Evolutionary conservation across 2,888 invertebrate genomes (phyloP).

Genomic region (Ceriagrion tenellum): DNA sequence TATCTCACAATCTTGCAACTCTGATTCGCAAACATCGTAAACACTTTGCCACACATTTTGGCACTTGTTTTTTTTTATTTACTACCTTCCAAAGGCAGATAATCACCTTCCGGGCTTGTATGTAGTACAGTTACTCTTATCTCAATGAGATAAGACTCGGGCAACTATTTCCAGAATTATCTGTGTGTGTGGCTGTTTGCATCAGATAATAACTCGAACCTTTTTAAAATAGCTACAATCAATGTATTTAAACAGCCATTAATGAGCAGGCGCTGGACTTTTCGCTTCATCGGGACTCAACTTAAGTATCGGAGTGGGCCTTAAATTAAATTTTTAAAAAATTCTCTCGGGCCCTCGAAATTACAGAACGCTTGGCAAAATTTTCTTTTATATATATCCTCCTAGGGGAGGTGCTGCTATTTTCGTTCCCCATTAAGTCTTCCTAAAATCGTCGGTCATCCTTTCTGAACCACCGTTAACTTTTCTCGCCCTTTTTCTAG

Average conservation of each 20-base stretch:
- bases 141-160: background rate
- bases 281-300: background rate
- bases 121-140: background rate
- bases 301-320: background rate
- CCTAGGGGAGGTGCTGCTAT: background rate
- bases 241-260: background rate
- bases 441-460: background rate
- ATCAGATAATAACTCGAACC: background rate
- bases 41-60: background rate
- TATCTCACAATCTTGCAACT: background rate
- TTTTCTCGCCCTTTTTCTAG: no score
- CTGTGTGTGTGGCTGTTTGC: background rate
- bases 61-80: background rate
- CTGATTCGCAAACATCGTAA: constrained; percentile 5
- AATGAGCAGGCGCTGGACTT: background rate
- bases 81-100: background rate
- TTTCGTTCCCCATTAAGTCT: background rate
- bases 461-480: background rate
- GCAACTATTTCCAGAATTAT: background rate
- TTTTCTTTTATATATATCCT: background rate
- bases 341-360: background rate
- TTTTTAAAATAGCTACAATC: background rate
- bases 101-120: background rate
- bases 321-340: background rate
- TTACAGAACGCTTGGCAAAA: background rate